phyloP scores from a whole-genome alignment of 2,797 vertebrate species.

The Nothura maculosa region DNA sequence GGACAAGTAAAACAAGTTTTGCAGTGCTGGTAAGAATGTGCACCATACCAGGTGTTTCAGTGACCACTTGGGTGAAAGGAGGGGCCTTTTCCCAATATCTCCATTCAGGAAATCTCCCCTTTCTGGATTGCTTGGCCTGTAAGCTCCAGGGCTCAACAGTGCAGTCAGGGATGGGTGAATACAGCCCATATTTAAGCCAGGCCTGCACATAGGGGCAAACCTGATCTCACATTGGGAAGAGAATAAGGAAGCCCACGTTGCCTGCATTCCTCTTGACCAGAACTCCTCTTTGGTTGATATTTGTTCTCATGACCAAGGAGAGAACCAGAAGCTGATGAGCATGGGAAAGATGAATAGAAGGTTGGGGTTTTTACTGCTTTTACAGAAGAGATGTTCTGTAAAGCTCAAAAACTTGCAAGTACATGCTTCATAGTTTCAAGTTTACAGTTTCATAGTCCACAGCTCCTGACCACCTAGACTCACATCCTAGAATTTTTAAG shows the following conservation, averaged over 20 bases:
- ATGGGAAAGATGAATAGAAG: background rate
- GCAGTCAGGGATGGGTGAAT: background rate
- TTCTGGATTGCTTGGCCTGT: background rate
- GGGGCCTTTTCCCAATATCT: background rate
- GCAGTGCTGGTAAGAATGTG: background rate
- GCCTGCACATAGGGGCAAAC: background rate
- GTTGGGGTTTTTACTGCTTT: background rate
- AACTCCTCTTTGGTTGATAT: background rate
- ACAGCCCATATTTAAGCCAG: background rate
- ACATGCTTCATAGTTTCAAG: background rate
- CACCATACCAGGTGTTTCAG: background rate
- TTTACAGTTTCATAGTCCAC: no score
- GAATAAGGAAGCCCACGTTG: background rate
- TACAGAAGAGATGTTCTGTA: background rate
- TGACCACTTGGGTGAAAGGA: background rate
- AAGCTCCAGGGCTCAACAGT: background rate
- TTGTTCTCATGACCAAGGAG: background rate
- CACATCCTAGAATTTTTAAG: background rate
- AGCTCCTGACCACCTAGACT: background rate
- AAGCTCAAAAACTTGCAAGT: background rate
- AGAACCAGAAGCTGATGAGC: background rate
- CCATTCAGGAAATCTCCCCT: background rate
- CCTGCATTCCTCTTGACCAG: background rate
- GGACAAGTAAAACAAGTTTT: background rate
- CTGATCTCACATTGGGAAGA: background rate